These are phyloP conservation scores for Dasyurus viverrinus DNA, from an alignment of 2,113 vertebrate genomes.

Conservation along the genomic window DNA sequence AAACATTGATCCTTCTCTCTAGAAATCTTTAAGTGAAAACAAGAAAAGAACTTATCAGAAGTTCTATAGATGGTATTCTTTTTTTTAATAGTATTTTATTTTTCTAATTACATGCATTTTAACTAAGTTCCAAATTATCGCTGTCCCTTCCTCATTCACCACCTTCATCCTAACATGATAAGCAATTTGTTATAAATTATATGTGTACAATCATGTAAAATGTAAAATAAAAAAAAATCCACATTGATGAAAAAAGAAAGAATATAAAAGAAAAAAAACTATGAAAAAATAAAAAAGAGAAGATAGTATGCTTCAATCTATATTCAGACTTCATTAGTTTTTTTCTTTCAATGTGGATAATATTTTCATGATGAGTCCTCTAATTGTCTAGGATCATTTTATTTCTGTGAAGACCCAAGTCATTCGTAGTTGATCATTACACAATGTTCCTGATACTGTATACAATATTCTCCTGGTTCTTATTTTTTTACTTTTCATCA, in stretches of 20 bases:
- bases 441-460: background rate
- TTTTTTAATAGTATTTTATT: background rate
- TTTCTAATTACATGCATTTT: background rate
- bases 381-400: no score
- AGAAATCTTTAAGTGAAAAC: background rate
- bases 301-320: background rate
- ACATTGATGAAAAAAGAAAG: background rate
- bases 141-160: background rate
- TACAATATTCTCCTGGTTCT: background rate
- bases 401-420: background rate
- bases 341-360: background rate
- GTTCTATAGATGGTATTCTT: background rate
- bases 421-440: background rate
- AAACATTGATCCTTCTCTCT: background rate
- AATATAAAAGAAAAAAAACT: background rate
- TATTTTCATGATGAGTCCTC: background rate
- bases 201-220: background rate
- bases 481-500: background rate
- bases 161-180: background rate
- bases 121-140: background rate
- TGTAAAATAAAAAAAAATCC: background rate
- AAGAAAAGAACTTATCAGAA: background rate
- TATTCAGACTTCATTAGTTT: background rate
- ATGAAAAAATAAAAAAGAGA: background rate
- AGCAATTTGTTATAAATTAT: background rate